phyloP scores from a whole-genome alignment of 2,888 invertebrate genomes.

The Automeris io region DNA sequence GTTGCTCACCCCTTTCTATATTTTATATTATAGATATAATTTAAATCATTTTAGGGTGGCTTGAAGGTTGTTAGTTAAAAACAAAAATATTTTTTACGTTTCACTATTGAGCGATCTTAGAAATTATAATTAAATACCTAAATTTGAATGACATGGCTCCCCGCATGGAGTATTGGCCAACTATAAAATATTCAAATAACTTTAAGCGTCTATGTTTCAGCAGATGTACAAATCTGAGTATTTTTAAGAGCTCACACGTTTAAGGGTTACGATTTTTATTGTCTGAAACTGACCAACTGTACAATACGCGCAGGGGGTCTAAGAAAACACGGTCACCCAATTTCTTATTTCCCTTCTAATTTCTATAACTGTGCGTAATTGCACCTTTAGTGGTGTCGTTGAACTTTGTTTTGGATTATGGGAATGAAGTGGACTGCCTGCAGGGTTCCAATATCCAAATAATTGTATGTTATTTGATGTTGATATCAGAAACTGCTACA shows the following conservation, averaged over 20 bases:
- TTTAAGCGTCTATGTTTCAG: conserved; percentile 29
- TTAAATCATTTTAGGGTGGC: too few species aligned
- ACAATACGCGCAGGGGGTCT: conserved; percentile 52
- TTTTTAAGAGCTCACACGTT: conserved; percentile 41
- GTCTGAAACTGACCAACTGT: conserved; percentile 74
- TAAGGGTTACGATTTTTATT: conserved; percentile 53
- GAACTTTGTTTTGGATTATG: conserved; percentile 61
- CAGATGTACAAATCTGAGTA: conserved; percentile 46
- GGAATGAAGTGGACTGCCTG: conserved; percentile 55
- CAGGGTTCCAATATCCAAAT: conserved; percentile 52
- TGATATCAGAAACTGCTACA: conserved; percentile 44
- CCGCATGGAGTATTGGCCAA: conserved; percentile 25
- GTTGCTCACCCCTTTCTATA: too few species aligned
- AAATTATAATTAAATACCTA: too few species aligned
- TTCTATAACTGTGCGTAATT: conserved; percentile 55
- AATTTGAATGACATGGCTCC: conserved; percentile 14
- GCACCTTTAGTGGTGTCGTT: conserved; percentile 63
- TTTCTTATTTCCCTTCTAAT: conserved; percentile 54
- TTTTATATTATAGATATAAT: too few species aligned
- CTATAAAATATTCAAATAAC: conserved; percentile 15
- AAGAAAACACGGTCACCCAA: conserved; percentile 64
- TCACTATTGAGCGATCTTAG: too few species aligned
- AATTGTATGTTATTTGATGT: conserved; percentile 32
- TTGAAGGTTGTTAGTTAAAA: too few species aligned
- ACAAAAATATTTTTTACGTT: too few species aligned